Base-by-base conservation (phyloP, 92 coral and sea anemone genomes). In the Umimayanthus kanabou region DNA sequence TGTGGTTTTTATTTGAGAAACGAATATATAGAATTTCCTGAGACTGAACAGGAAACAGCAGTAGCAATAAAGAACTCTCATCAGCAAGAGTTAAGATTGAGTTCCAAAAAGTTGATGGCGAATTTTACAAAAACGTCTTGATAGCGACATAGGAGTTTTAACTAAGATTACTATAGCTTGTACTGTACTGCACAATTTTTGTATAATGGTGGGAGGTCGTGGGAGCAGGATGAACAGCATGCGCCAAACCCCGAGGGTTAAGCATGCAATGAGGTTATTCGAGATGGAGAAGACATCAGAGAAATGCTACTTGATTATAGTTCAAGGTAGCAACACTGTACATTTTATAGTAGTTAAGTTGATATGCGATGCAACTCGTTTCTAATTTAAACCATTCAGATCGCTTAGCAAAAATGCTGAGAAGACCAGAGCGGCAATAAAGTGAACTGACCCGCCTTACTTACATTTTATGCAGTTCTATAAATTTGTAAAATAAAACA, bases 201-300 rank as follows among this genome's bases (percentile, higher is more conserved):
- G 91, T 75, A 72, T 88, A 40, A 80, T 55, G 79, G 77, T 58
- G 80, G 91, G 91, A 42, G 91, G 74, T 40, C 49, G 49, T 43
- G 49, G 49, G 49, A 43, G 49, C 79, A 45, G 65, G 67, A 71
- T 57, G 76, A 75, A 75, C 79, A 39, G n/a, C 45, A 75, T 76
- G 49, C 57, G 55, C 80, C 80, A 76, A 76, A 20, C 49, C 25
- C 80, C 42, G 57, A 40, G 26, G 49, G 49, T 76, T 76, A 42
- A 43, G 57, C 49, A 25, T 76, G 80, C 80, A 43, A 45, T 22
- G 69, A 85, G 47, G 71, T 80, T 9, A 76, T 90, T 15, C 83
- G 82, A 15, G 90, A 90, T 71, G 92, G 87, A 55, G 92, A 84
- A 50, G 78, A 85, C 70, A 77, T 89, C 29, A 89, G 89, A 69